Conservation (phyloP, 2,888 invertebrate genomes). For the Protophormia terraenovae region DNA sequence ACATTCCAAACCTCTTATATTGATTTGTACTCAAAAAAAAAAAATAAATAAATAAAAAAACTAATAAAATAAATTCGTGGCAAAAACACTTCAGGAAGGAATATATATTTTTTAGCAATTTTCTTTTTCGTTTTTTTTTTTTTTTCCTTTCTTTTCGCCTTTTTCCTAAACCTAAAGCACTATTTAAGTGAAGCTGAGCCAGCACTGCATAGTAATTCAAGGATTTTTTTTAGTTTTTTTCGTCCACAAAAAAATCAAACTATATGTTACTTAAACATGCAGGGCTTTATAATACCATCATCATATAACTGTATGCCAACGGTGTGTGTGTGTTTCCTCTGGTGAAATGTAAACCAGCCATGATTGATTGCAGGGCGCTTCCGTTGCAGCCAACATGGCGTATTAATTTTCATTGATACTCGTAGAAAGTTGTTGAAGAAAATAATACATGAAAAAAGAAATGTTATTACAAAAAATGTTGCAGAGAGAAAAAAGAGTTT, state of each 20-base stretch:
- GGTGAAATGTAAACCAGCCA: constrained; percentile 46
- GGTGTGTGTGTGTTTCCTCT: background rate
- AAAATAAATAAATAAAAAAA: background rate
- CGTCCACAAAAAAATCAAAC: too few species aligned
- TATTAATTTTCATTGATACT: constrained; percentile 62
- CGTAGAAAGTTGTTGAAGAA: too few species aligned
- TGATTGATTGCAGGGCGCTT: constrained; percentile 62
- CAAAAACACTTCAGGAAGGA: constrained; percentile 11
- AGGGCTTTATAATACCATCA: background rate
- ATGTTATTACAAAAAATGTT: too few species aligned
- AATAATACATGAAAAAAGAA: too few species aligned
- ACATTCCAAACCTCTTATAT: background rate
- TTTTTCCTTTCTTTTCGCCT: too few species aligned
- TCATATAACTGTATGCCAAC: background rate
- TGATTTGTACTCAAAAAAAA: background rate
- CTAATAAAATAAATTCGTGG: background rate
- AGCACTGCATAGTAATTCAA: constrained; percentile 14
- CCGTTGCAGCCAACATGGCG: constrained; percentile 66
- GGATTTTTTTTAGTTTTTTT: too few species aligned
- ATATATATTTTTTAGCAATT: background rate
- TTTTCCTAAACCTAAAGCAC: background rate
- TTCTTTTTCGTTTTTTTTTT: too few species aligned
- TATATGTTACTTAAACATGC: background rate
- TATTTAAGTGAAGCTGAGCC: background rate
- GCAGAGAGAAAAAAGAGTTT: too few species aligned